Evolutionary conservation across 1,140 invertebrate genomes (phyloP), one percentile per base, ranked within the genome.

Genomic region (Euura saliciscinereae): DNA sequence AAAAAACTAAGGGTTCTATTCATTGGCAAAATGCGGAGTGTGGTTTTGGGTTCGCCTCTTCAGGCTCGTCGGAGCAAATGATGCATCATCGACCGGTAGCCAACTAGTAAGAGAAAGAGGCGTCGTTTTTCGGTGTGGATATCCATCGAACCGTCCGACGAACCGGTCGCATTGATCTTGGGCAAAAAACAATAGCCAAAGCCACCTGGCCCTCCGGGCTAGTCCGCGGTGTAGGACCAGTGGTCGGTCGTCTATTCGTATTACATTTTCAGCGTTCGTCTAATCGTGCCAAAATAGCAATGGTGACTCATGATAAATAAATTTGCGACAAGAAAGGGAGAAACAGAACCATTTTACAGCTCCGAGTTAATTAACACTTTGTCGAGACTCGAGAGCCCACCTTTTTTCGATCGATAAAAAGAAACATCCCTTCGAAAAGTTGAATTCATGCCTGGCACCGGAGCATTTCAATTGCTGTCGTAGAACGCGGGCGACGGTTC

Each of bases 81-180:
- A 82, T 83, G 77, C 77, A 83, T 51, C 46, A 51, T 51, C 46
- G 7, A n/a, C 11, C 46, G 46, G n/a, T 7, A 51, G 46, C 46
- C 46, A 51, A 1, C 46, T 51, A 51, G 46, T n/a, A 8, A 51
- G n/a, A 7, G 7, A 51, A n/a, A 7, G n/a, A n/a, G 66, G 10
- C 8, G 42, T 11, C 8, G 4, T 13, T 8, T 8, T 11, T 13
- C 68, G 74, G 75, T 68, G 6, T 59, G 51, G 51, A 59, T 59
- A 59, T 59, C 76, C 79, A 76, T 74, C 77, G 77, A 81, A 78
- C 79, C 77, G 76, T 80, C 75, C 79, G 78, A 77, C 78, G 75
- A 78, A 81, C 81, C 82, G 80, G 82, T 82, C 82, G 78, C 81
- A 83, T 80, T 82, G 82, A 83, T 82, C 82, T 82, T 83, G 80